A percentile compares a stretch with the other conserved stretches of the same genome.
These are phyloP conservation scores for Yasuhikotakia modesta DNA, from an alignment of 2,797 vertebrate species.

Conservation along the genomic window DNA sequence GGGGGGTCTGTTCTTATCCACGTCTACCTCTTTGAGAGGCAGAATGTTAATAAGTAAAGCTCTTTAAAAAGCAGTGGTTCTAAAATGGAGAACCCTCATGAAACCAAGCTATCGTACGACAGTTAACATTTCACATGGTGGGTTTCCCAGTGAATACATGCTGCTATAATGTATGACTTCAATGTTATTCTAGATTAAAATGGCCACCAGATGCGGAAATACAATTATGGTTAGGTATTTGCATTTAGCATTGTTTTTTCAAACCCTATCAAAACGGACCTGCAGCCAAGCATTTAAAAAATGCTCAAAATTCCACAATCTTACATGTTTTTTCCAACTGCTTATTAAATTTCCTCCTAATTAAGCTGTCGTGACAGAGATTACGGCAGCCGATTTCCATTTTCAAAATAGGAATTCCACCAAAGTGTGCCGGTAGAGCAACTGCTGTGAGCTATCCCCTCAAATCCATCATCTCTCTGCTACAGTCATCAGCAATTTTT, in stretches of 20 bases:
- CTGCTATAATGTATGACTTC: too few species aligned
- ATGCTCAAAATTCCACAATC: neutral
- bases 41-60: neutral
- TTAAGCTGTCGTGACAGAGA: constrained; percentile 28
- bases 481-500: constrained; percentile 44
- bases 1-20: constrained; percentile 13
- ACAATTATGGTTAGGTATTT: neutral
- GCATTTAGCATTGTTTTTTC: neutral
- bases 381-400: constrained; percentile 29
- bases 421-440: constrained; percentile 22
- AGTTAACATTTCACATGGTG: neutral
- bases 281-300: too few species aligned
- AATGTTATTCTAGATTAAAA: neutral
- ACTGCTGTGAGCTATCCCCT: constrained; percentile 19
- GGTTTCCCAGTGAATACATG: neutral
- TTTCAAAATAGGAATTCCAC: constrained; percentile 28
- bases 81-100: too few species aligned
- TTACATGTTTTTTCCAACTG: neutral
- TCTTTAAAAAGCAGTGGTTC: neutral
- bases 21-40: neutral
- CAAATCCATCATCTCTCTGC: constrained; percentile 43
- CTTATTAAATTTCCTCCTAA: constrained; percentile 32
- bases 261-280: neutral
- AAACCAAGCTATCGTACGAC: neutral
- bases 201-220: neutral